Conservation (phyloP, 2,797 vertebrate species). For the Cryptoprocta ferox region DNA sequence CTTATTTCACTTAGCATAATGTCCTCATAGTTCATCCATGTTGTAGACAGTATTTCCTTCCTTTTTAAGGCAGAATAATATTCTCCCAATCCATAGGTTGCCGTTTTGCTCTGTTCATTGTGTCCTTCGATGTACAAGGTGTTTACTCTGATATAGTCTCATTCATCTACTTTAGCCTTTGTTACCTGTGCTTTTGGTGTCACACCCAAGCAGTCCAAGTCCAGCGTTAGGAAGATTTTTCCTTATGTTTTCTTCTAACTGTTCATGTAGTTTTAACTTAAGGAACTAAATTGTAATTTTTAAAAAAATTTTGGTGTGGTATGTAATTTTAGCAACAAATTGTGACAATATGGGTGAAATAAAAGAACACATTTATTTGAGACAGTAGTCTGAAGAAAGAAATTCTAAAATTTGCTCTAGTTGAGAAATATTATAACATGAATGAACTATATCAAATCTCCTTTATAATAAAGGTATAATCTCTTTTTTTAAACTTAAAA, state of each 20-base stretch:
- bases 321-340: conserved; percentile 27
- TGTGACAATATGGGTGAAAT: background rate
- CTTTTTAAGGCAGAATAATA: background rate
- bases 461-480: conserved; percentile 11
- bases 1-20: background rate
- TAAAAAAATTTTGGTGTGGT: background rate
- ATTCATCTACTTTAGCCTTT: conserved; percentile 8
- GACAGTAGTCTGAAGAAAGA: background rate
- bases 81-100: background rate
- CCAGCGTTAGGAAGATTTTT: background rate
- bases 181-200: background rate
- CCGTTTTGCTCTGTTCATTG: background rate
- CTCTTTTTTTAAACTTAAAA: background rate
- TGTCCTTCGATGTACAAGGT: background rate
- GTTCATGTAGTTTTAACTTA: background rate
- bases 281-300: background rate
- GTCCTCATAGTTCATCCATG: background rate
- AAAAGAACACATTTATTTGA: background rate
- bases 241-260: background rate
- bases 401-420: background rate
- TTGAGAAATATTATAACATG: background rate
- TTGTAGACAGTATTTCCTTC: background rate
- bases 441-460: background rate
- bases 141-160: background rate
- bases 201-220: background rate